Evolutionary conservation across 2,888 invertebrate species (phyloP), one percentile per base, ranked within the genome.

Genomic region (Pherbina coryleti): DNA sequence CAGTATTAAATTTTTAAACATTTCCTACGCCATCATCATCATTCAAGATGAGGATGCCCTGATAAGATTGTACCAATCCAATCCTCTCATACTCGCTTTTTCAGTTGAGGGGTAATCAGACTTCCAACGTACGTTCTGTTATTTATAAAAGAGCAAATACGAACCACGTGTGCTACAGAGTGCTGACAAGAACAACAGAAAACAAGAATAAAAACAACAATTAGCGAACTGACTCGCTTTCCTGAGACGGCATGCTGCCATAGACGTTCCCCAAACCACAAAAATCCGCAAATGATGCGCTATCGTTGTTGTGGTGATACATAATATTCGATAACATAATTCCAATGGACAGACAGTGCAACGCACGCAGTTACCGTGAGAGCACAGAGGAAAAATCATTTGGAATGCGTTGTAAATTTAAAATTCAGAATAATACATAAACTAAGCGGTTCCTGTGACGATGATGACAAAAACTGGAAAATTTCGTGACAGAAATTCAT

Each of bases 401-500:
- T 60, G 60, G 72, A 72, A 72, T 72, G 72, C 60, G 44, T 72
- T 72, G 34, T 84, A 84, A 85, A 84, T 84, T 84, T 83, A 85
- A 83, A 84, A 84, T 84, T 85, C 84, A 76, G 22, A 14, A 44
- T 19, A 51, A 37, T n/a, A n/a, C 31, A 44, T 51, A 19, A 19
- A 28, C 51, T 37, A 19, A 25, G 19, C 25, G 22, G 62, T 62
- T 62, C 28, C 25, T 66, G 28, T 25, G 37, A 69, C 60, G 44
- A 37, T 31, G 67, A 64, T 37, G 49, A 76, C 57, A 85, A 84
- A 85, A 87, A 88, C 87, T 86, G 86, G 85, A 88, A 87, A 86
- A 87, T 87, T 83, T 87, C 88, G 88, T 88, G 88, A 88, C 88
- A 87, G 86, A 86, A 88, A 88, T 88, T 86, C 87, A 85, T 87